These are phyloP conservation scores for Cosmia trapezina DNA, from an alignment of 2,888 invertebrate genomes.

Conservation along the genomic window DNA sequence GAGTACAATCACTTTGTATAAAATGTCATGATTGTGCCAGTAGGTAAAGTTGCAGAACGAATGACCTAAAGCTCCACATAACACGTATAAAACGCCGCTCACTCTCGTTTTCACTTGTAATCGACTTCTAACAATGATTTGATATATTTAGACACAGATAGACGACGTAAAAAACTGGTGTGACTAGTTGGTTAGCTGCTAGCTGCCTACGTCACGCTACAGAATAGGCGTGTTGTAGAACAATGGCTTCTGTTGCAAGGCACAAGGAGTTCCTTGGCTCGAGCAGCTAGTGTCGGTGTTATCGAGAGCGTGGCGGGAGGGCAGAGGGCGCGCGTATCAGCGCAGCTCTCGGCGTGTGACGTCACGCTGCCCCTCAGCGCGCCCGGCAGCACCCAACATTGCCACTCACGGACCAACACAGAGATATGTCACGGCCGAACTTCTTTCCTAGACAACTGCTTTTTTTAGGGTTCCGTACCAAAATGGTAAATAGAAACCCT, in stretches of 20 bases:
- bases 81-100: neutral
- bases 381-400: neutral
- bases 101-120: constrained; percentile 38
- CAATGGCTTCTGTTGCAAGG: constrained; percentile 1
- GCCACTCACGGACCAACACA: neutral
- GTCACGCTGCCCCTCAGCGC: neutral
- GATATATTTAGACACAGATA: constrained; percentile 30
- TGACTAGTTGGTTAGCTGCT: constrained; percentile 17
- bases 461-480: too few relatives aligned
- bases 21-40: neutral
- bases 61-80: neutral
- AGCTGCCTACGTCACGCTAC: constrained; percentile 32
- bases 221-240: constrained; percentile 26
- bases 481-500: too few relatives aligned
- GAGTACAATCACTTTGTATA: constrained; percentile 15
- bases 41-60: neutral
- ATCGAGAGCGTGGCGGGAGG: constrained; percentile 2
- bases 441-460: neutral
- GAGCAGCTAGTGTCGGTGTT: neutral
- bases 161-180: constrained; percentile 25
- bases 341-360: constrained; percentile 3
- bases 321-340: constrained; percentile 32
- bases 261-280: constrained; percentile 15
- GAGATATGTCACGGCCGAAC: constrained; percentile 1
- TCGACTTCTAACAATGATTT: constrained; percentile 37